Evolutionary conservation across 2,113 vertebrate species (phyloP).

Genomic region (Heloderma charlesbogerti): DNA sequence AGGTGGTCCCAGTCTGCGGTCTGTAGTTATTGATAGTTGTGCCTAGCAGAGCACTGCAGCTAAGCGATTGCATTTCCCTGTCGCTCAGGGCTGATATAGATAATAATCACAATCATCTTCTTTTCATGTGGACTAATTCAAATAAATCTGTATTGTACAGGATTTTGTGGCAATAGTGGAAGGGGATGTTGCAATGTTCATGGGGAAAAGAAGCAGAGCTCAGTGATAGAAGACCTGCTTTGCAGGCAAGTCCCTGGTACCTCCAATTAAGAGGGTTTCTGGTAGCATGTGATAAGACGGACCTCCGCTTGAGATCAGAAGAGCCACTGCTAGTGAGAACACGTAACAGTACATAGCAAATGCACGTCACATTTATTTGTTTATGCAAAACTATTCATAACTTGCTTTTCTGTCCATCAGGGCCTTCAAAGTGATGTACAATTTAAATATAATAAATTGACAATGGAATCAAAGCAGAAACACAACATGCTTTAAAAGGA

Average conservation of each 20-base stretch:
- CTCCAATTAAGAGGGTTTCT: background rate
- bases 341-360: background rate
- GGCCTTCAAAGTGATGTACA: background rate
- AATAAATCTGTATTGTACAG: background rate
- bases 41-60: background rate
- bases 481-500: background rate
- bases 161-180: too few relatives aligned
- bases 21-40: background rate
- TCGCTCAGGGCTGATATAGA: background rate
- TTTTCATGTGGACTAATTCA: background rate
- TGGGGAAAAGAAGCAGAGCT: background rate
- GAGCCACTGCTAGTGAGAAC: background rate
- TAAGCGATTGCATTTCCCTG: background rate
- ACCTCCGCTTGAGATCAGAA: background rate
- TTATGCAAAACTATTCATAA: background rate
- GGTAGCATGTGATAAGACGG: background rate
- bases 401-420: background rate
- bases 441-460: background rate
- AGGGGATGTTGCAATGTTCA: background rate
- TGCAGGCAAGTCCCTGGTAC: background rate
- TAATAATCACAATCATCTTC: background rate
- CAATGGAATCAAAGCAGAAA: background rate
- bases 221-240: too few relatives aligned
- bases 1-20: background rate
- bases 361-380: background rate